Evolutionary conservation across 2,888 invertebrate species (phyloP).

Genomic region (Tipula confusa): DNA sequence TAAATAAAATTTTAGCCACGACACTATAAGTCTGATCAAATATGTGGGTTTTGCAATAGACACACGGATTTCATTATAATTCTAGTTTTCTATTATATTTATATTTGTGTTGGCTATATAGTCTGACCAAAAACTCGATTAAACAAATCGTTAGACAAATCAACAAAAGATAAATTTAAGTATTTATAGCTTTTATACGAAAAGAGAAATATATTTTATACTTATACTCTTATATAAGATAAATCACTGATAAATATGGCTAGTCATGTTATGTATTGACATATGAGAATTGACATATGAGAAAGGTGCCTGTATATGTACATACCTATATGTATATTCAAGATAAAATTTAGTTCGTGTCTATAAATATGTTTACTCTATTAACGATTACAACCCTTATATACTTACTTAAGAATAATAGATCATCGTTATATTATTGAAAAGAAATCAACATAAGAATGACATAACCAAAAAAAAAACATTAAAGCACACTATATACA

Average conservation of each 20-base stretch:
- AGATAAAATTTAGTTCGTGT: slow-evolving; percentile 3
- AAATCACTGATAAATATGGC: background rate
- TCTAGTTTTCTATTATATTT: background rate
- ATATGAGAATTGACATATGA: background rate
- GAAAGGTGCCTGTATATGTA: background rate
- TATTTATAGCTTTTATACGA: background rate
- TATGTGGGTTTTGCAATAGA: background rate
- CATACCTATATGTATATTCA: too few relatives aligned
- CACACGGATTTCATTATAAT: background rate
- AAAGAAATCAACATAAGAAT: background rate
- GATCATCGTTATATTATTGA: background rate
- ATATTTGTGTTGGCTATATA: background rate
- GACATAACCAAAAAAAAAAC: background rate
- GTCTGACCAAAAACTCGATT: background rate
- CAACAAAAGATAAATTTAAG: background rate
- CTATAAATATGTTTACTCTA: background rate
- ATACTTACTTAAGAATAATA: background rate
- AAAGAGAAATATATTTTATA: background rate
- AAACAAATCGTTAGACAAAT: background rate
- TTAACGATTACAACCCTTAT: background rate
- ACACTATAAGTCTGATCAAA: background rate
- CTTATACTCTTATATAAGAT: background rate
- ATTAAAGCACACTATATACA: background rate
- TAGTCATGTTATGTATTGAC: background rate
- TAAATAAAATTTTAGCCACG: background rate